These are phyloP conservation scores for Natrix natrix DNA, from an alignment of 2,797 vertebrate species.

Conservation along the genomic window DNA sequence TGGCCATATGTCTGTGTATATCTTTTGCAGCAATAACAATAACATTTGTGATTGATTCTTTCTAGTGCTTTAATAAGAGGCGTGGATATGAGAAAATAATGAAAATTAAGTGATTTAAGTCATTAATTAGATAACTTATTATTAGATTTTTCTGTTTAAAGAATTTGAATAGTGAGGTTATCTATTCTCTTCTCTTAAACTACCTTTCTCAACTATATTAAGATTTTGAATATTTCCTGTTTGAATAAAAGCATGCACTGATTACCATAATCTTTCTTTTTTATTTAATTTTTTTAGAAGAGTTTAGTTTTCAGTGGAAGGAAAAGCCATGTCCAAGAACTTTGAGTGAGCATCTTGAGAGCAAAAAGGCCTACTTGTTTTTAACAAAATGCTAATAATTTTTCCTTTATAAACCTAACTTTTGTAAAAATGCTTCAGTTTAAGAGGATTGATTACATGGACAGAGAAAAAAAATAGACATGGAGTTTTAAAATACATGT, in stretches of 20 bases:
- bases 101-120: not conserved
- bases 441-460: not conserved
- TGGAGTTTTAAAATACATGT: not conserved
- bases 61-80: constrained; percentile 51
- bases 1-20: not conserved
- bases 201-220: not conserved
- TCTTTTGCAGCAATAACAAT: constrained; percentile 52
- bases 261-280: not conserved
- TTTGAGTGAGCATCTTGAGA: not conserved
- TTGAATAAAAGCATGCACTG: not conserved
- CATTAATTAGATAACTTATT: not conserved
- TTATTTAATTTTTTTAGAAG: not conserved
- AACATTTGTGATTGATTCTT: constrained; percentile 52
- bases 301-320: not conserved
- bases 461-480: not conserved
- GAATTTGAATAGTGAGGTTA: not conserved
- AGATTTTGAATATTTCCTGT: not conserved
- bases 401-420: not conserved
- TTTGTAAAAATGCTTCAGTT: not conserved
- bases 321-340: not conserved
- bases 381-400: not conserved
- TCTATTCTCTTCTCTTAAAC: not conserved
- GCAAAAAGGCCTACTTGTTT: not conserved
- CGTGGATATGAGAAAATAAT: constrained; percentile 31
- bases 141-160: not conserved